Percentiles rank a stretch among this genome's conserved stretches.
Conservation (phyloP, 2,113 vertebrate genomes). For the Dromiciops gliroides region DNA sequence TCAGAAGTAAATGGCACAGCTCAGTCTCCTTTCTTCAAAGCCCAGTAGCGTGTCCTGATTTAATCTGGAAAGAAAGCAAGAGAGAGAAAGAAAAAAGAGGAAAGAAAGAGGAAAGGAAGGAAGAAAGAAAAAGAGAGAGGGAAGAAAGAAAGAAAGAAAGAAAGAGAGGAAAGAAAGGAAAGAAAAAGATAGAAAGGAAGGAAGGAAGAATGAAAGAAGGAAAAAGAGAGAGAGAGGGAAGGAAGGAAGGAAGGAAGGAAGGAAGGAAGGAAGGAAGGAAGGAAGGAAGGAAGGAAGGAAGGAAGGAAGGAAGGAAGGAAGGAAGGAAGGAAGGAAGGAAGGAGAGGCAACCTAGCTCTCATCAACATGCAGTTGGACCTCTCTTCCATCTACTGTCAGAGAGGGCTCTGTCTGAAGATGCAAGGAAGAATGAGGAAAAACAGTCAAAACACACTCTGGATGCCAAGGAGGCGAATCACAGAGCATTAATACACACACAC, state of each 20-base stretch:
- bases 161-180: rapidly evolving
- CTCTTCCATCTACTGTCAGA: slow-evolving; percentile 64
- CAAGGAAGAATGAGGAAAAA: slow-evolving; percentile 62
- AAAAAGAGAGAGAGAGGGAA: too few relatives aligned
- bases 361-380: slow-evolving; percentile 72
- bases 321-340: too few relatives aligned
- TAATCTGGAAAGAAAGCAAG: slow-evolving; percentile 50
- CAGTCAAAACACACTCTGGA: slow-evolving; percentile 52
- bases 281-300: too few relatives aligned
- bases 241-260: too few relatives aligned
- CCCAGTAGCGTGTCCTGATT: slow-evolving; percentile 57
- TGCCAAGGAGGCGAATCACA: slow-evolving; percentile 63
- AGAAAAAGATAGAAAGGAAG: too few relatives aligned
- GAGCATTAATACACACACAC: slow-evolving; percentile 12
- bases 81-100: too few relatives aligned
- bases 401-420: slow-evolving; percentile 56
- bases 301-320: too few relatives aligned
- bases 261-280: too few relatives aligned
- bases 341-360: slow-evolving; percentile 63
- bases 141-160: too few relatives aligned
- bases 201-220: too few relatives aligned
- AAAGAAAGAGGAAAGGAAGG: too few relatives aligned
- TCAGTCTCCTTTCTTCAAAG: slow-evolving; percentile 38
- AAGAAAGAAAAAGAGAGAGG: too few relatives aligned
- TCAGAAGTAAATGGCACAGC: not conserved